Evolutionary conservation across 2,888 invertebrate species (phyloP).

Genomic region (Netelia melanura): DNA sequence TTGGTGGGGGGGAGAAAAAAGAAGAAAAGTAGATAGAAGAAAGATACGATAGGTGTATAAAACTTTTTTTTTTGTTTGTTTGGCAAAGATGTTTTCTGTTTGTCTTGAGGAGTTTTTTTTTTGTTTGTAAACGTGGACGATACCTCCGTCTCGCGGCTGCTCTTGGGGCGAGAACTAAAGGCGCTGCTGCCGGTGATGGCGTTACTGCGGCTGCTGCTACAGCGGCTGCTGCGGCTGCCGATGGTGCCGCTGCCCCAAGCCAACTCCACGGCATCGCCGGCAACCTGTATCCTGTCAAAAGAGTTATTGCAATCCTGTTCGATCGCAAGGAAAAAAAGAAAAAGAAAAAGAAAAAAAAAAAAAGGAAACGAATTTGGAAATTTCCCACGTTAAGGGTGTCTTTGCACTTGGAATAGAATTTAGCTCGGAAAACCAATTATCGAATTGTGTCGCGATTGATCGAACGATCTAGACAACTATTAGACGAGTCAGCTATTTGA

Average conservation of each 20-base stretch:
- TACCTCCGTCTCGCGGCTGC: conserved; percentile 91
- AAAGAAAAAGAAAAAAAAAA: conserved; percentile 9
- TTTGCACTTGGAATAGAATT: too few species aligned
- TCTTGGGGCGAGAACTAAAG: conserved; percentile 90
- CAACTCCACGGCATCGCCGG: conserved; percentile 92
- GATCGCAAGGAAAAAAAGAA: conserved; percentile 30
- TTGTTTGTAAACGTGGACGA: conserved; percentile 70
- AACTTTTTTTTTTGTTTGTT: conserved; percentile 13
- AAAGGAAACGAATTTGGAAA: conserved; percentile 14
- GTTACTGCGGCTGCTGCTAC: conserved; percentile 87
- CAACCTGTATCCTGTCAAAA: conserved; percentile 90
- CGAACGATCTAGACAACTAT: neutral
- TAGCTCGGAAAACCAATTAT: too few species aligned
- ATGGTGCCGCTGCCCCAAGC: conserved; percentile 87
- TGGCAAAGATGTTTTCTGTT: neutral
- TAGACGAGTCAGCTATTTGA: too few species aligned
- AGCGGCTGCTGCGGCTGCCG: conserved; percentile 87
- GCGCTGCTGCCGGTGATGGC: conserved; percentile 87
- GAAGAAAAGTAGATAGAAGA: conserved; percentile 5
- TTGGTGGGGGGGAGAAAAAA: neutral
- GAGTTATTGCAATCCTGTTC: conserved; percentile 69
- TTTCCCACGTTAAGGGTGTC: neutral
- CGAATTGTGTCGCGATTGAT: too few species aligned
- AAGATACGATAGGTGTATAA: conserved; percentile 2
- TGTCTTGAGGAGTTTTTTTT: neutral